phyloP scores from a whole-genome alignment of 1,140 invertebrate genomes.

The Heliothis subflexa region DNA sequence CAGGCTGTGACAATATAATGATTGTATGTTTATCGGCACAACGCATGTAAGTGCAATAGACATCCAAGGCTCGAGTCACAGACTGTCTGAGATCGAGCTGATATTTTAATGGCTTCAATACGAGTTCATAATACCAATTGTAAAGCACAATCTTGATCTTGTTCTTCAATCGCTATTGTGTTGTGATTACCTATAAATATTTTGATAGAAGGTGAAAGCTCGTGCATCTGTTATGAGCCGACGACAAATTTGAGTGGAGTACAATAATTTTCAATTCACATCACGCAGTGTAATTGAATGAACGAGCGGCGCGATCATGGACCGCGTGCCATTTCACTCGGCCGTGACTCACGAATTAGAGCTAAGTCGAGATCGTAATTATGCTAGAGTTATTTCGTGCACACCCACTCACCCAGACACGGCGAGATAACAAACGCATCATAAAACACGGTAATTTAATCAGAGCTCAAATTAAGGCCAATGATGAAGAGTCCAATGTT shows the following conservation, averaged over 20 bases:
- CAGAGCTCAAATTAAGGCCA: slow-evolving; percentile 69
- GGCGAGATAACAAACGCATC: slow-evolving; percentile 61
- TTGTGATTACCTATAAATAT: slow-evolving; percentile 32
- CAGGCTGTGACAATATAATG: slow-evolving; percentile 80
- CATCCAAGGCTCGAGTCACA: slow-evolving; percentile 4
- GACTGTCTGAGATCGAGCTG: not conserved
- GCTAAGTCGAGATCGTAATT: slow-evolving; percentile 78
- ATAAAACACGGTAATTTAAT: slow-evolving; percentile 69
- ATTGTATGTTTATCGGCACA: slow-evolving; percentile 74
- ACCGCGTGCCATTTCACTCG: slow-evolving; percentile 74
- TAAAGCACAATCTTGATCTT: slow-evolving; percentile 53
- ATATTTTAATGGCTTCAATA: slow-evolving; percentile 2
- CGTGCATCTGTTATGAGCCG: slow-evolving; percentile 53
- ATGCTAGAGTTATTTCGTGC: slow-evolving; percentile 76
- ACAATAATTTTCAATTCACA: slow-evolving; percentile 72
- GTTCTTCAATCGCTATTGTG: slow-evolving; percentile 14
- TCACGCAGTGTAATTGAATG: slow-evolving; percentile 79
- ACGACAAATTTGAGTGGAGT: slow-evolving; percentile 64
- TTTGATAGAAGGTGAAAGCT: slow-evolving; percentile 70
- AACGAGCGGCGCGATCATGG: slow-evolving; percentile 71
- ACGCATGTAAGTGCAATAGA: slow-evolving; percentile 56
- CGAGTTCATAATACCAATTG: slow-evolving; percentile 46
- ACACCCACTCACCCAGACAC: slow-evolving; percentile 62
- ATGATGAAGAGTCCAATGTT: slow-evolving; percentile 51
- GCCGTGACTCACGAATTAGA: slow-evolving; percentile 84